Evolutionary conservation across 2,888 invertebrate genomes (phyloP).

Genomic region (Acanthococcus lagerstroemiae): DNA sequence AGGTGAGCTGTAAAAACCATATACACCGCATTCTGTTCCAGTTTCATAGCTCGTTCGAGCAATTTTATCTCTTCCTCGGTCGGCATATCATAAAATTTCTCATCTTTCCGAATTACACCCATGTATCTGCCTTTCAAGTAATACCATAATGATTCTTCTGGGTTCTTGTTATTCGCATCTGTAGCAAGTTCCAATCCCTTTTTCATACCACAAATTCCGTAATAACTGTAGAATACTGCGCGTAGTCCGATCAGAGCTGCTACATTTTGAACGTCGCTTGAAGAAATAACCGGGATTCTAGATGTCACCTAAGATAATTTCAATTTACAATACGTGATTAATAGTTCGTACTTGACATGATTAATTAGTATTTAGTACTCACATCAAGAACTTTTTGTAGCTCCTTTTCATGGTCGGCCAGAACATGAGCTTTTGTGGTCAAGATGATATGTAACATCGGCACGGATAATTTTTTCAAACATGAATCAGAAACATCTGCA

Average conservation of each 20-base stretch:
- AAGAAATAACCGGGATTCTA: not conserved
- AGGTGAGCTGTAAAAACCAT: not conserved
- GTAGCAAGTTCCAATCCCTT: not conserved
- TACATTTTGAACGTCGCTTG: not conserved
- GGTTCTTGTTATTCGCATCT: conserved; percentile 3
- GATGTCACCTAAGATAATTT: not conserved
- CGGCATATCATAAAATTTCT: conserved; percentile 7
- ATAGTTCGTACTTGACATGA: too few relatives aligned
- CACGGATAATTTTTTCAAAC: not conserved
- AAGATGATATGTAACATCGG: not conserved
- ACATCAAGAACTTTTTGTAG: not conserved
- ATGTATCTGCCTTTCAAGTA: conserved; percentile 5
- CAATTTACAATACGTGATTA: too few relatives aligned
- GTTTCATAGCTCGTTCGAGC: not conserved
- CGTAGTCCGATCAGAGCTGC: conserved; percentile 3
- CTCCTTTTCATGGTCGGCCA: not conserved
- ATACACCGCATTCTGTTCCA: not conserved
- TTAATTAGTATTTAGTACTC: not conserved
- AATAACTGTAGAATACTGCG: conserved; percentile 3
- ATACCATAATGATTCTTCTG: not conserved
- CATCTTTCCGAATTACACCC: not conserved
- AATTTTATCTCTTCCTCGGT: not conserved
- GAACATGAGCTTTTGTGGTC: not conserved
- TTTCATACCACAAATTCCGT: conserved; percentile 7
- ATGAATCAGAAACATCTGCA: not conserved